Conservation (phyloP, 1,140 invertebrate species). For the Leptinotarsa lineolata region DNA sequence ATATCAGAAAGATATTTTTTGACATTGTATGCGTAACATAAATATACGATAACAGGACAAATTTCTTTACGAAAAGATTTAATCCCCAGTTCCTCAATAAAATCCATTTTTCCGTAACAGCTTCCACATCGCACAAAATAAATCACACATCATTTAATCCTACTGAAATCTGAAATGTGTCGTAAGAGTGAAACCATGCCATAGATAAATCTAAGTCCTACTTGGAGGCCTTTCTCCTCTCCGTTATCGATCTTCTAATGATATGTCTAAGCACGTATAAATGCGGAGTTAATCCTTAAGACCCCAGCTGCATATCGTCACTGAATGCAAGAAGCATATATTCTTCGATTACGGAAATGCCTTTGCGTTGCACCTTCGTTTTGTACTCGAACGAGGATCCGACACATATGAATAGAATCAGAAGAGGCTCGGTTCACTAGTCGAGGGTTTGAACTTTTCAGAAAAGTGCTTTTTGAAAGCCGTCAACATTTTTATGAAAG, state of each 20-base stretch:
- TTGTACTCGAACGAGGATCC: neutral
- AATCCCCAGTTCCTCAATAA: constrained; percentile 11
- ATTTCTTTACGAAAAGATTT: neutral
- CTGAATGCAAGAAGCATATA: constrained; percentile 4
- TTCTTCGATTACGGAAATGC: neutral
- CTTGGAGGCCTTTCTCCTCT: constrained; percentile 14
- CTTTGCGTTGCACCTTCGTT: constrained; percentile 5
- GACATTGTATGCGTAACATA: too few species aligned
- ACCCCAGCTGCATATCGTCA: constrained; percentile 19
- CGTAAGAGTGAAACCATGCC: constrained; percentile 20
- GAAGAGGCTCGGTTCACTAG: too few species aligned
- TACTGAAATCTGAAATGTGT: constrained; percentile 18
- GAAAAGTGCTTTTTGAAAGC: too few species aligned
- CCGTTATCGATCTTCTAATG: constrained; percentile 24
- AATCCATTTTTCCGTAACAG: constrained; percentile 12
- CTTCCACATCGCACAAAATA: neutral
- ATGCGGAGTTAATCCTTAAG: constrained; percentile 19
- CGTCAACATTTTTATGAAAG: too few species aligned
- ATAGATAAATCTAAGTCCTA: constrained; percentile 15
- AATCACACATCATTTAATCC: constrained; percentile 17
- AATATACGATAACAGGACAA: too few species aligned
- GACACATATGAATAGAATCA: neutral
- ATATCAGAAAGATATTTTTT: too few species aligned
- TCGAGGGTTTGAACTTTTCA: too few species aligned
- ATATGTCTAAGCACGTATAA: constrained; percentile 27